Percentiles rank a stretch among this genome's conserved stretches.
phyloP scores from a whole-genome alignment of 1,140 invertebrate genomes.

The Drosophila persimilis region DNA sequence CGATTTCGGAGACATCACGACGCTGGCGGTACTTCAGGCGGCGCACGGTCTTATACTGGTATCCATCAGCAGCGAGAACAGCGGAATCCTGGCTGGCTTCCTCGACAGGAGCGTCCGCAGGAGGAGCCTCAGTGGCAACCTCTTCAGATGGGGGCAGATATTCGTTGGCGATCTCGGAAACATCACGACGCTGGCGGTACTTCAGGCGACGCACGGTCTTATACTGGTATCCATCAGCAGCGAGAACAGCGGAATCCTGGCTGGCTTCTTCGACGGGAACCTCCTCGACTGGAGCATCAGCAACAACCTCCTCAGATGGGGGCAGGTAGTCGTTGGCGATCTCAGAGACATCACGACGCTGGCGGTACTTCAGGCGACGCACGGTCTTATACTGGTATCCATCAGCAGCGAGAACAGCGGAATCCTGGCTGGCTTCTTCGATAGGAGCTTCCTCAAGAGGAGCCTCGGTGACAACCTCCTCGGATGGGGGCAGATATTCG shows the following conservation, averaged over 20 bases:
- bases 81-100: conserved; percentile 29
- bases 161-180: conserved; percentile 53
- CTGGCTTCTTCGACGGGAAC: conserved; percentile 24
- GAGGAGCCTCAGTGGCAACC: not conserved
- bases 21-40: conserved; percentile 58
- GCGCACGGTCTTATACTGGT: conserved; percentile 62
- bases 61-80: conserved; percentile 50
- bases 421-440: conserved; percentile 23
- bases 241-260: conserved; percentile 48
- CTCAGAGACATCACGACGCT: conserved; percentile 67
- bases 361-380: conserved; percentile 58
- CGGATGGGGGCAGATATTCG: no score
- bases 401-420: conserved; percentile 54
- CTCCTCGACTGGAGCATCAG: conserved; percentile 8
- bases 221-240: conserved; percentile 61
- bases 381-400: conserved; percentile 69
- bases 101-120: conserved; percentile 21
- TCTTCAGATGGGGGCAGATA: conserved; percentile 58
- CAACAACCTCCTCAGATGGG: conserved; percentile 38
- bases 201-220: conserved; percentile 64
- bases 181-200: conserved; percentile 63
- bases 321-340: conserved; percentile 60
- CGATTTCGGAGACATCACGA: conserved; percentile 52
- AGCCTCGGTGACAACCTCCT: no score
- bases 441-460: no score